These are phyloP conservation scores for Callipepla squamata DNA, from an alignment of 2,113 vertebrate species.

Conservation along the genomic window DNA sequence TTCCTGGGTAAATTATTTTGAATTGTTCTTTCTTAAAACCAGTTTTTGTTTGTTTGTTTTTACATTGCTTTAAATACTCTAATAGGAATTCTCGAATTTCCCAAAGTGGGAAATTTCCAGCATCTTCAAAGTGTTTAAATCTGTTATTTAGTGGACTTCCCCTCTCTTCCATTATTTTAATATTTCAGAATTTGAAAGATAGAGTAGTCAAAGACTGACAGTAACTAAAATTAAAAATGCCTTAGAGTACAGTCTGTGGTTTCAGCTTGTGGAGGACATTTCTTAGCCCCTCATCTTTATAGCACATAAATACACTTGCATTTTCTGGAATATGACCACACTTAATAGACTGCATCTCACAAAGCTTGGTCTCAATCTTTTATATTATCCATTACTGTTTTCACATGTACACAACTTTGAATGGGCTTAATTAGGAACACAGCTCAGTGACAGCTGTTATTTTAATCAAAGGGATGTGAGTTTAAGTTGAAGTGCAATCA, in stretches of 20 bases:
- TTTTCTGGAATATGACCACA: conserved; percentile 5
- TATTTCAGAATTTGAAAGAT: not conserved
- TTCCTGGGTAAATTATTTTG: not conserved
- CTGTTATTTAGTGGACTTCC: not conserved
- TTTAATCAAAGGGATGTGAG: conserved; percentile 72
- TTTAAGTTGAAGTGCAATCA: conserved; percentile 67
- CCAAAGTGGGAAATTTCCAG: not conserved
- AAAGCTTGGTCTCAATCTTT: conserved; percentile 4
- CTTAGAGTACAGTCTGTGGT: not conserved
- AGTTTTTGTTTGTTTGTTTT: not conserved
- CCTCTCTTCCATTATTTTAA: not conserved
- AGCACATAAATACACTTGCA: not conserved
- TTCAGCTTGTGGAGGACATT: not conserved
- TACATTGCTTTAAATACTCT: not conserved
- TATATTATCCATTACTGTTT: conserved; percentile 14
- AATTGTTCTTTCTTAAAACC: not conserved
- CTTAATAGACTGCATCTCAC: conserved; percentile 8
- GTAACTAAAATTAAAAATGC: not conserved
- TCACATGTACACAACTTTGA: not conserved
- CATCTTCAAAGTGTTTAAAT: not conserved
- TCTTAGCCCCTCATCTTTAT: not conserved
- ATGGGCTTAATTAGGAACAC: conserved; percentile 57
- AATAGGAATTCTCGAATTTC: not conserved
- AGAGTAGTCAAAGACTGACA: not conserved
- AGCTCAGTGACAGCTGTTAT: conserved; percentile 60